These are phyloP conservation scores for Oryzaephilus surinamensis DNA, from an alignment of 1,140 invertebrate species.

Conservation along the genomic window DNA sequence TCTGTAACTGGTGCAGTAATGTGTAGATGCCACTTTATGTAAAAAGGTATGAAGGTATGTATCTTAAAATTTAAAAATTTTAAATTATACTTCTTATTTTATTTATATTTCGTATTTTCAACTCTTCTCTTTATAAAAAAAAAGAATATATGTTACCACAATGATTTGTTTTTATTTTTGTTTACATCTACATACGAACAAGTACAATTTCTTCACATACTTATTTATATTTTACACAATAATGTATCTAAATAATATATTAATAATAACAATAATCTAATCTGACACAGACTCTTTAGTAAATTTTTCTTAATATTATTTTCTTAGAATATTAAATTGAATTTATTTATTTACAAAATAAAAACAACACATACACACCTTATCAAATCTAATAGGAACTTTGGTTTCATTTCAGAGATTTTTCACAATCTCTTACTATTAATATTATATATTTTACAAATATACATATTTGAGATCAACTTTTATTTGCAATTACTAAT, in stretches of 20 bases:
- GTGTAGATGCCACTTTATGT: too few species aligned
- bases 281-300: slow-evolving; percentile 14
- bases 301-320: too few species aligned
- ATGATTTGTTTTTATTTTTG: slow-evolving; percentile 18
- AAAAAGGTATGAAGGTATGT: too few species aligned
- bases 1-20: too few species aligned
- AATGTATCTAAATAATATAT: slow-evolving; percentile 11
- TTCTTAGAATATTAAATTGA: slow-evolving; percentile 9
- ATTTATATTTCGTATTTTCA: neutral
- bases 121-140: neutral
- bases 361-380: slow-evolving; percentile 15
- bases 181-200: slow-evolving; percentile 29
- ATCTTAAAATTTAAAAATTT: slow-evolving; percentile 3
- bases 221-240: too few species aligned
- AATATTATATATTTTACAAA: slow-evolving; percentile 4
- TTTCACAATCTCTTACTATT: slow-evolving; percentile 7
- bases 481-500: too few species aligned
- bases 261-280: slow-evolving; percentile 8
- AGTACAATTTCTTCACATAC: slow-evolving; percentile 27
- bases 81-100: slow-evolving; percentile 1
- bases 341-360: slow-evolving; percentile 13
- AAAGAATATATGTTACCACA: slow-evolving; percentile 10
- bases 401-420: slow-evolving; percentile 35
- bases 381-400: slow-evolving; percentile 31
- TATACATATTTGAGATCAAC: slow-evolving; percentile 4